Percentiles rank a stretch among this genome's conserved stretches.
Evolutionary conservation across 2,797 vertebrate species (phyloP).

Genomic region (Chelon labrosus): DNA sequence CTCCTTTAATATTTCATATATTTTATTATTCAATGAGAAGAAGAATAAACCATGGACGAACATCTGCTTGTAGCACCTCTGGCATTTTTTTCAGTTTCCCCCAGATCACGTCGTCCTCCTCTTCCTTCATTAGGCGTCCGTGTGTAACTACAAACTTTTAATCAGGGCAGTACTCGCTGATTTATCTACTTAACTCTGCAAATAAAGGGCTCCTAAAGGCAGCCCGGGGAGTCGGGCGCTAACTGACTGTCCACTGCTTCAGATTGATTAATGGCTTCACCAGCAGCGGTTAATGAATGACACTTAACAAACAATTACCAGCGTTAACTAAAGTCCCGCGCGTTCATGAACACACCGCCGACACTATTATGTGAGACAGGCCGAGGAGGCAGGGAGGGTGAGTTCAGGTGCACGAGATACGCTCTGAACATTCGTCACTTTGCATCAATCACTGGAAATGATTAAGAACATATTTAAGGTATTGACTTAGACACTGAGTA

Average conservation of each 20-base stretch:
- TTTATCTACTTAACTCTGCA: constrained; percentile 21
- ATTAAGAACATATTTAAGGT: too few species aligned
- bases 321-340: constrained; percentile 28
- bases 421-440: too few species aligned
- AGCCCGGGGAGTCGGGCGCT: constrained; percentile 22
- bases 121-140: too few species aligned
- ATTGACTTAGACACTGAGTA: too few species aligned
- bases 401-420: background rate
- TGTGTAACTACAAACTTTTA: too few species aligned
- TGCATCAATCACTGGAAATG: too few species aligned
- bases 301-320: constrained; percentile 68
- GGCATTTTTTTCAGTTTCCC: background rate
- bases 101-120: background rate
- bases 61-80: background rate
- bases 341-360: constrained; percentile 38
- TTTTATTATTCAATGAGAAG: background rate
- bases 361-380: background rate
- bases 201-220: constrained; percentile 18
- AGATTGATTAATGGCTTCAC: constrained; percentile 58
- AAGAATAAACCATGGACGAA: background rate
- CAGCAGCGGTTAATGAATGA: constrained; percentile 54
- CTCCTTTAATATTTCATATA: background rate
- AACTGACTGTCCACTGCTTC: constrained; percentile 26
- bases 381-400: background rate
- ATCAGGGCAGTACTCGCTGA: background rate